phyloP scores from a whole-genome alignment of 2,888 invertebrate genomes.

The Zaprionus obscuricornis region DNA sequence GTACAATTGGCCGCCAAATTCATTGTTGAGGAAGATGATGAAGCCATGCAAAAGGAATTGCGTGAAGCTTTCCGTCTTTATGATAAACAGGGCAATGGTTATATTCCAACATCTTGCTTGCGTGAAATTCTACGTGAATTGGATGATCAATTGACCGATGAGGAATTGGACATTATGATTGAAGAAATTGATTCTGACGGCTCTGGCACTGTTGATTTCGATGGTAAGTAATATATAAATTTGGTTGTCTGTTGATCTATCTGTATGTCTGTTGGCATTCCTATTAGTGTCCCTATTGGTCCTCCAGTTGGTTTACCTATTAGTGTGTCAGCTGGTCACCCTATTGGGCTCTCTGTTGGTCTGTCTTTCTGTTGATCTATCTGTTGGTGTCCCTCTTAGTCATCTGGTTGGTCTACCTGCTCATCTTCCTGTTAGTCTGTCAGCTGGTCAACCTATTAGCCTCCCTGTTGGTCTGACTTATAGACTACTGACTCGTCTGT shows the following conservation, averaged over 20 bases:
- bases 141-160: conserved; percentile 97
- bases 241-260: conserved; percentile 22
- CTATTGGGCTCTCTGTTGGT: no score
- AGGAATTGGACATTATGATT: conserved; percentile 98
- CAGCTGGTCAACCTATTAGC: no score
- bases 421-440: no score
- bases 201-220: conserved; percentile 99
- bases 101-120: conserved; percentile 96
- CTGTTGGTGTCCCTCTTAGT: no score
- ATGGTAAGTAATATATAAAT: conserved; percentile 87
- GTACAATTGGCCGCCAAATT: conserved; percentile 97
- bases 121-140: conserved; percentile 97
- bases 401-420: no score
- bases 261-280: conserved; percentile 6
- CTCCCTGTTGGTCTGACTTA: no score
- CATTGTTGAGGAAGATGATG: conserved; percentile 98
- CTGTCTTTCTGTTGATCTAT: no score
- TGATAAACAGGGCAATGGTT: conserved; percentile 98
- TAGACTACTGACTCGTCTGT: no score
- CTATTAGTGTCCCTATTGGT: no score
- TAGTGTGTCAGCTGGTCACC: no score
- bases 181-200: conserved; percentile 99
- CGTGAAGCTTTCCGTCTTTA: conserved; percentile 99
- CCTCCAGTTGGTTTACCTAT: no score
- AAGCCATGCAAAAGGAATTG: conserved; percentile 98